Conservation (phyloP, 2,797 vertebrate genomes). For the Phyllotis vaccarum region DNA sequence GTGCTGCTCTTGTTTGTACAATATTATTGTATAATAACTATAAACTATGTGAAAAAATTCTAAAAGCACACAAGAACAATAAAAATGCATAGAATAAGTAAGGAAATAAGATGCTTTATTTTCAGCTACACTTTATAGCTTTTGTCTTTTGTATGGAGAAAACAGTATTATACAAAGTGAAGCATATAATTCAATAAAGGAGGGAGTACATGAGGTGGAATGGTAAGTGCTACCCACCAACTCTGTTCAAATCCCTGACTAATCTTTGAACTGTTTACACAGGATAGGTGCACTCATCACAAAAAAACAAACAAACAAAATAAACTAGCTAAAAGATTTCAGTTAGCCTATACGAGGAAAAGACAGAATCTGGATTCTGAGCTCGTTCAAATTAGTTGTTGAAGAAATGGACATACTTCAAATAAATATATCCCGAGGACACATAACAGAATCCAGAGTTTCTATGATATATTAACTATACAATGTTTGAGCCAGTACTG, state of each 20-base stretch:
- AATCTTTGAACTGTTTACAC: not conserved
- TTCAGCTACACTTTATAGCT: not conserved
- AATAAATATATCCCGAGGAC: constrained; percentile 2
- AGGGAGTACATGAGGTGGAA: not conserved
- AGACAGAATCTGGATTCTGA: not conserved
- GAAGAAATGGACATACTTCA: not conserved
- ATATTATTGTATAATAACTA: not conserved
- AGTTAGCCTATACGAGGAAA: not conserved
- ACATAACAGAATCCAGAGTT: constrained; percentile 3
- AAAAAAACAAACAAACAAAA: not conserved
- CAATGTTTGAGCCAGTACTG: not conserved
- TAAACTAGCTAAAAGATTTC: not conserved
- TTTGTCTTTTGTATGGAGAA: not conserved
- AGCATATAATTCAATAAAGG: not conserved
- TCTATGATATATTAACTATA: not conserved
- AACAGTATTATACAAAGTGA: not conserved
- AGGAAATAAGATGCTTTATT: not conserved
- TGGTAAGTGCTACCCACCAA: not conserved
- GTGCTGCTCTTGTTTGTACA: not conserved
- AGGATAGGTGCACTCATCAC: not conserved
- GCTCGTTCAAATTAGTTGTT: not conserved
- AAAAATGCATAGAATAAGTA: constrained; percentile 43
- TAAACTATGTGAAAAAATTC: not conserved
- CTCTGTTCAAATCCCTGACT: not conserved
- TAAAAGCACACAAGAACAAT: not conserved